Conservation (phyloP, 2,113 vertebrate genomes). For the Paralichthys olivaceus region DNA sequence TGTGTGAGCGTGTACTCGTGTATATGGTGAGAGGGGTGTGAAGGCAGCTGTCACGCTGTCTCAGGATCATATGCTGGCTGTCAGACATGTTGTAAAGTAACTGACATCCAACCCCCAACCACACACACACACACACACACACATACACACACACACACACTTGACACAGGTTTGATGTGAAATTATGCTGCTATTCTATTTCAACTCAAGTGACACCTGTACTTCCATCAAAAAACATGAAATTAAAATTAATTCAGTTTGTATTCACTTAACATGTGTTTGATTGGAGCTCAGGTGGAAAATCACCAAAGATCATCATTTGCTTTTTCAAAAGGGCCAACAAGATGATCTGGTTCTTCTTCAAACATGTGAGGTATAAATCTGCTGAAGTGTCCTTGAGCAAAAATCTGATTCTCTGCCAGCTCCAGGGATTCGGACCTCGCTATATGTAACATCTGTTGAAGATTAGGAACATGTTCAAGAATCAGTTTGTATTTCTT, state of each 20-base stretch:
- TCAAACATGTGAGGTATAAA: neutral
- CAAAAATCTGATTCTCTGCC: neutral
- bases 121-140: constrained; percentile 19
- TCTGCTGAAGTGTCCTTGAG: neutral
- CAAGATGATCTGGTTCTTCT: no score
- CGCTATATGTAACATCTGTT: neutral
- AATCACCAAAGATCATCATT: no score
- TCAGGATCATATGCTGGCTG: constrained; percentile 83
- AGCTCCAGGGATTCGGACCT: no score
- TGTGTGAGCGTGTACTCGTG: constrained; percentile 25
- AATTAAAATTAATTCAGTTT: no score
- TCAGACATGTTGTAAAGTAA: constrained; percentile 70
- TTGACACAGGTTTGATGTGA: constrained; percentile 3
- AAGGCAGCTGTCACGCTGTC: constrained; percentile 77
- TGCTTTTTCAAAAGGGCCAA: no score
- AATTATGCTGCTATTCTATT: no score
- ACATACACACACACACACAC: constrained; percentile 27
- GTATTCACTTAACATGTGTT: no score
- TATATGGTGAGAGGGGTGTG: constrained; percentile 56
- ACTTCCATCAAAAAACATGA: no score
- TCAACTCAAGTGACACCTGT: no score
- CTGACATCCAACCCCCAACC: constrained; percentile 50
- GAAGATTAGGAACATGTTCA: neutral
- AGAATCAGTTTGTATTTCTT: neutral
- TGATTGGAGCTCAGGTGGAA: no score